Evolutionary conservation across 2,113 vertebrate species (phyloP).

Genomic region (Cheilinus undulatus): DNA sequence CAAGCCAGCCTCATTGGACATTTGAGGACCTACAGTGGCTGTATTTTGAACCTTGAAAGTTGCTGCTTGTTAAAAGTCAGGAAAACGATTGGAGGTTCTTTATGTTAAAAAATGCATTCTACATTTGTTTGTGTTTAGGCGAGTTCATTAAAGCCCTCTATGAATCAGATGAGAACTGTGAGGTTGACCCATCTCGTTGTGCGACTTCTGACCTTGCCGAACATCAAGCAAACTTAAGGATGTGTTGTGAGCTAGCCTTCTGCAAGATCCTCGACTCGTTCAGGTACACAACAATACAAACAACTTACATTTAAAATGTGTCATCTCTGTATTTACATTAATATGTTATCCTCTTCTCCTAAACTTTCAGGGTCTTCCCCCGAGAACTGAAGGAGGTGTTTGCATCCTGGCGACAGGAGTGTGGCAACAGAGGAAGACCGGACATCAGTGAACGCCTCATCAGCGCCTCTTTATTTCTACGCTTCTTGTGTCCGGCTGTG

Average conservation of each 20-base stretch:
- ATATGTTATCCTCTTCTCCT: no score
- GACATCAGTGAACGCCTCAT: constrained; percentile 98
- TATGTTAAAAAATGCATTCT: not conserved
- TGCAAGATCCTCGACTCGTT: constrained; percentile 99
- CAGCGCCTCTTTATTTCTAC: constrained; percentile 96
- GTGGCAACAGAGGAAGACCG: constrained; percentile 91
- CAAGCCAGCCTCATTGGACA: no score
- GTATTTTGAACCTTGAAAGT: no score
- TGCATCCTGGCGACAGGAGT: constrained; percentile 96
- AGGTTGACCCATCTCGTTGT: constrained; percentile 95
- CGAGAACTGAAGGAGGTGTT: constrained; percentile 98
- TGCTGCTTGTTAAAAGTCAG: no score
- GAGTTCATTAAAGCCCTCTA: constrained; percentile 99
- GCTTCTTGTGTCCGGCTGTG: constrained; percentile 97
- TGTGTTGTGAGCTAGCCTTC: constrained; percentile 98
- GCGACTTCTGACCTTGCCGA: constrained; percentile 89
- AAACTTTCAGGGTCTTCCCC: constrained; percentile 90
- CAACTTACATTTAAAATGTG: not conserved
- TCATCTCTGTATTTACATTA: not conserved
- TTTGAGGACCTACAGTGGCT: no score
- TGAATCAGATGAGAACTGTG: constrained; percentile 97
- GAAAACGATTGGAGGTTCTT: no score
- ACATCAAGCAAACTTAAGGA: constrained; percentile 97
- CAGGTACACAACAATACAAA: constrained; percentile 80
- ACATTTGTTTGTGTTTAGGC: constrained; percentile 77